phyloP scores from a whole-genome alignment of 2,888 invertebrate genomes.

The Nineta flava region DNA sequence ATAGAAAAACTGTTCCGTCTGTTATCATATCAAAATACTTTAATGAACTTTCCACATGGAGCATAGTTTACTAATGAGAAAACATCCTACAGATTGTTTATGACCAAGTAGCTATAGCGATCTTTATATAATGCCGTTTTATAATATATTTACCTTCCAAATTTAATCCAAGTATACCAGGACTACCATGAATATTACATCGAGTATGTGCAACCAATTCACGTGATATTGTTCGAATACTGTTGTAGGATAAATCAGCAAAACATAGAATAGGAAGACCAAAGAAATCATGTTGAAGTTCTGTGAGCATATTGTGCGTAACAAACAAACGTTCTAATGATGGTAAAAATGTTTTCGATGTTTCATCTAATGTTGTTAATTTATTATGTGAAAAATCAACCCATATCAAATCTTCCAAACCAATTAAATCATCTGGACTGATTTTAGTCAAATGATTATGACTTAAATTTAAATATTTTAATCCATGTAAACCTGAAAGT shows the following conservation, averaged over 20 bases:
- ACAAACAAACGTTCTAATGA: slow-evolving; percentile 60
- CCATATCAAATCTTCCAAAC: slow-evolving; percentile 53
- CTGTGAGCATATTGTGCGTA: slow-evolving; percentile 58
- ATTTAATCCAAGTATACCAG: slow-evolving; percentile 58
- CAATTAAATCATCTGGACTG: slow-evolving; percentile 61
- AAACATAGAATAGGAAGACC: slow-evolving; percentile 66
- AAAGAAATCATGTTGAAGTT: slow-evolving; percentile 65
- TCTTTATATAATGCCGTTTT: too few relatives aligned
- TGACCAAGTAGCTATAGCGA: too few relatives aligned
- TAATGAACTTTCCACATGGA: too few relatives aligned
- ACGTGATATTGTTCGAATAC: slow-evolving; percentile 52
- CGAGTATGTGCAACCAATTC: slow-evolving; percentile 66
- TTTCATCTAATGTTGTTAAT: slow-evolving; percentile 60
- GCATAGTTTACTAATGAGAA: too few relatives aligned
- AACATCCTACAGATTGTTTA: too few relatives aligned
- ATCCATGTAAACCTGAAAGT: slow-evolving; percentile 55
- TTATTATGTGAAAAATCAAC: slow-evolving; percentile 67
- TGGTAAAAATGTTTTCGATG: slow-evolving; percentile 70
- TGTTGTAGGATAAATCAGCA: slow-evolving; percentile 64
- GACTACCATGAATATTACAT: slow-evolving; percentile 66
- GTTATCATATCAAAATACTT: too few relatives aligned
- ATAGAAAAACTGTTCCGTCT: too few relatives aligned
- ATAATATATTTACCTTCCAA: slow-evolving; percentile 45
- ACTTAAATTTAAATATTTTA: slow-evolving; percentile 56
- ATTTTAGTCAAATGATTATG: slow-evolving; percentile 59